Evolutionary conservation across 2,888 invertebrate species (phyloP).

Genomic region (Mythimna lalbum): DNA sequence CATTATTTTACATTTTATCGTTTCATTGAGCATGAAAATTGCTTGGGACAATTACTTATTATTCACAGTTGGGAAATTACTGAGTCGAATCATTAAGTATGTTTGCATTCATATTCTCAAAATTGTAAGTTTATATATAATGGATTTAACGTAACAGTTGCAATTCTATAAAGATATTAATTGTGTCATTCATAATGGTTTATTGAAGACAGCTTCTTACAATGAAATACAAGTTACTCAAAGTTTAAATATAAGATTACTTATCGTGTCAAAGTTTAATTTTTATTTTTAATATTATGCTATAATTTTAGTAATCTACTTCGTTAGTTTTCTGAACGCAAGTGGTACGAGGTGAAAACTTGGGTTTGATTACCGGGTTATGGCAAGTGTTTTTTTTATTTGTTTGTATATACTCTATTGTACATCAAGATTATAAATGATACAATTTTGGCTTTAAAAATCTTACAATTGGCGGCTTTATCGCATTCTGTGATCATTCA

Average conservation of each 20-base stretch:
- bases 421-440: too few species aligned
- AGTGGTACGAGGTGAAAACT: neutral
- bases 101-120: neutral
- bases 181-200: neutral
- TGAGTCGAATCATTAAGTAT: neutral
- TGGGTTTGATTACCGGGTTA: neutral
- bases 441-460: too few species aligned
- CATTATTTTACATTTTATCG: conserved; percentile 46
- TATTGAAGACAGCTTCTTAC: neutral
- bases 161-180: too few species aligned
- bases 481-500: too few species aligned
- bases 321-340: neutral
- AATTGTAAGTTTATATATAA: neutral
- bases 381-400: too few species aligned
- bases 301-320: neutral
- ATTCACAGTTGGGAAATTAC: conserved; percentile 31
- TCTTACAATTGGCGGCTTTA: too few species aligned
- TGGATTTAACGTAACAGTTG: neutral
- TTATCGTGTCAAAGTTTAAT: too few species aligned
- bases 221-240: neutral
- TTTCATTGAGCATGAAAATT: conserved; percentile 39
- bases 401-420: too few species aligned
- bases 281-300: too few species aligned
- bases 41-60: conserved; percentile 43
- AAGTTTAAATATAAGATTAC: neutral